Evolutionary conservation across 2,888 invertebrate genomes (phyloP).

Genomic region (Zootermopsis nevadensis): DNA sequence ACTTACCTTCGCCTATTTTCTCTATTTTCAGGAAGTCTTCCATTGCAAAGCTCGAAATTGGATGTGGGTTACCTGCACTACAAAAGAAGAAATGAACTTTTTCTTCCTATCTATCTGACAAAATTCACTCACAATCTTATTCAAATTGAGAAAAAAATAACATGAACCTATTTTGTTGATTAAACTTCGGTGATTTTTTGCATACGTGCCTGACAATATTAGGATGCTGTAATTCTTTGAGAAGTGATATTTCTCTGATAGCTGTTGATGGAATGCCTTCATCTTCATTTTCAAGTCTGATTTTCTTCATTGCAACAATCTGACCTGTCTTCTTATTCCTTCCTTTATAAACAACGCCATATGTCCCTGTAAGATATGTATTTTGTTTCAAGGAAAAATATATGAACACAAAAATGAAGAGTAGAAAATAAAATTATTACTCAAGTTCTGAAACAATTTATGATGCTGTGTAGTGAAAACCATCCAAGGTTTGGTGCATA

Average conservation of each 20-base stretch:
- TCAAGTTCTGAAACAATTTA: too few species aligned
- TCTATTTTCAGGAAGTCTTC: slow-evolving; percentile 95
- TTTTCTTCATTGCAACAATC: slow-evolving; percentile 98
- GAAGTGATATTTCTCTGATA: slow-evolving; percentile 93
- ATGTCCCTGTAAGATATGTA: slow-evolving; percentile 76
- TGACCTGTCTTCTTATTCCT: slow-evolving; percentile 87
- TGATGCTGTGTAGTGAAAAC: too few species aligned
- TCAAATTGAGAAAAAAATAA: slow-evolving; percentile 1
- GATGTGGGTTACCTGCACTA: neutral
- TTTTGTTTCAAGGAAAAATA: neutral
- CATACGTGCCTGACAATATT: slow-evolving; percentile 79
- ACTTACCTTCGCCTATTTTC: slow-evolving; percentile 92
- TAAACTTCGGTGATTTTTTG: neutral
- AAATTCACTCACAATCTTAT: neutral
- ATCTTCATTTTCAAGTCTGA: slow-evolving; percentile 93
- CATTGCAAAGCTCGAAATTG: slow-evolving; percentile 63
- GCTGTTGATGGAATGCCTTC: slow-evolving; percentile 99
- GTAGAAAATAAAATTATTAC: neutral
- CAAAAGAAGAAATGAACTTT: too few species aligned
- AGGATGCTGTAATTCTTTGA: slow-evolving; percentile 94
- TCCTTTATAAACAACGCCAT: slow-evolving; percentile 98
- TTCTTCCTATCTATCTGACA: too few species aligned
- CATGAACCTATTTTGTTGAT: neutral
- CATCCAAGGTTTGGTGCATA: too few species aligned
- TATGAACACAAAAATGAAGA: neutral